Evolutionary conservation across 1,140 invertebrate genomes (phyloP).

Genomic region (Temnothorax nylanderi): DNA sequence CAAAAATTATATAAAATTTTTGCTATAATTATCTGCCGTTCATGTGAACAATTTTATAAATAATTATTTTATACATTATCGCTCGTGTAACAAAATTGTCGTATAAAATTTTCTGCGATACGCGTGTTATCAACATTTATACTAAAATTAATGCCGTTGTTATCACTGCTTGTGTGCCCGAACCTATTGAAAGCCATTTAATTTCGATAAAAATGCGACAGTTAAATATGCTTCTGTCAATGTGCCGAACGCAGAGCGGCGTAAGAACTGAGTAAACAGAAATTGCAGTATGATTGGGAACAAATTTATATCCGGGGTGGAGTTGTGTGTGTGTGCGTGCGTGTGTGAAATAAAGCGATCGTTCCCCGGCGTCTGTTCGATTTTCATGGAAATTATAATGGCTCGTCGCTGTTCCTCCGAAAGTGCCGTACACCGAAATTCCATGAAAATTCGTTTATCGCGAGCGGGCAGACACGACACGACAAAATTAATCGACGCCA

Average conservation of each 20-base stretch:
- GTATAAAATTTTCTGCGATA: not conserved
- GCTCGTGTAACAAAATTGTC: not conserved
- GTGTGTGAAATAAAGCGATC: slow-evolving; percentile 46
- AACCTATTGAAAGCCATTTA: slow-evolving; percentile 21
- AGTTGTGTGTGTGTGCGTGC: not conserved
- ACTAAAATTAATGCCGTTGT: slow-evolving; percentile 41
- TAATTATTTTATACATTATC: not conserved
- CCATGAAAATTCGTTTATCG: slow-evolving; percentile 61
- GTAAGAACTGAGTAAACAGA: slow-evolving; percentile 59
- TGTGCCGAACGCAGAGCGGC: not conserved
- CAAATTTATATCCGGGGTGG: slow-evolving; percentile 45
- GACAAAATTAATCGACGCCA: slow-evolving; percentile 61
- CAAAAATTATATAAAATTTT: not conserved
- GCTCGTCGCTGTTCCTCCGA: slow-evolving; percentile 49
- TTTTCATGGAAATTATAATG: slow-evolving; percentile 63
- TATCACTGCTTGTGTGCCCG: slow-evolving; percentile 36
- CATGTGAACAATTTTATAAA: not conserved
- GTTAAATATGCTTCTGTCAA: slow-evolving; percentile 51
- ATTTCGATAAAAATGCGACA: slow-evolving; percentile 52
- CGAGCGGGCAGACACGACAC: slow-evolving; percentile 46
- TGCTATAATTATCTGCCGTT: not conserved
- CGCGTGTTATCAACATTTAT: slow-evolving; percentile 39
- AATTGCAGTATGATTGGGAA: slow-evolving; percentile 56
- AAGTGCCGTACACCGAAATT: slow-evolving; percentile 52
- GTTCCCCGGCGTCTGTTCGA: slow-evolving; percentile 32